Evolutionary conservation across 2,888 invertebrate genomes (phyloP).

Genomic region (Malacosoma neustria): DNA sequence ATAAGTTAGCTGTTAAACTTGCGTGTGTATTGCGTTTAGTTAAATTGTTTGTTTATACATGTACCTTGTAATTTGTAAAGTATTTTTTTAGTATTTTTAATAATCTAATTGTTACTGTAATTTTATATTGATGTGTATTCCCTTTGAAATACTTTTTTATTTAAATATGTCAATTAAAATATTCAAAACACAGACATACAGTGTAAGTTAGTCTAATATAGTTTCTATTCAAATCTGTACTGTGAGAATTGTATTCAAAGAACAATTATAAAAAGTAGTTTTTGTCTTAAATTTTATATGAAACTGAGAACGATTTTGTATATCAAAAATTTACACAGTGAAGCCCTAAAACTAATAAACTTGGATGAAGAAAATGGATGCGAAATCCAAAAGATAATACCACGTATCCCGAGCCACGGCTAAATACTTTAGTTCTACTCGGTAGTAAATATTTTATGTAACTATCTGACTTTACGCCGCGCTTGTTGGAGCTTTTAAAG

Average conservation of each 20-base stretch:
- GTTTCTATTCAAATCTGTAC: too few species aligned
- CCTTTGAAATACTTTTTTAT: too few species aligned
- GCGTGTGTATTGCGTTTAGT: slow-evolving; percentile 6
- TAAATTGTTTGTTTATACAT: slow-evolving; percentile 20
- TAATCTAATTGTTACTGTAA: too few species aligned
- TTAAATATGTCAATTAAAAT: too few species aligned
- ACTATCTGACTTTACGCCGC: slow-evolving; percentile 27
- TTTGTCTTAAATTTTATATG: too few species aligned
- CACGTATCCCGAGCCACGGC: slow-evolving; percentile 20
- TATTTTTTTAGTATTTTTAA: slow-evolving; percentile 18
- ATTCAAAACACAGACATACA: too few species aligned
- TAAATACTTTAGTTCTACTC: slow-evolving; percentile 43
- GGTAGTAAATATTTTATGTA: slow-evolving; percentile 46
- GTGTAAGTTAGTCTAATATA: too few species aligned
- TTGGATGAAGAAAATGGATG: slow-evolving; percentile 27
- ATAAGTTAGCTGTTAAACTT: slow-evolving; percentile 2
- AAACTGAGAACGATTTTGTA: too few species aligned
- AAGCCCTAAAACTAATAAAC: slow-evolving; percentile 23
- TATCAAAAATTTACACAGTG: slow-evolving; percentile 27
- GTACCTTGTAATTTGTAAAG: slow-evolving; percentile 20
- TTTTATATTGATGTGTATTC: too few species aligned
- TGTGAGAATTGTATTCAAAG: too few species aligned
- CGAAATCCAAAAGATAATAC: slow-evolving; percentile 26
- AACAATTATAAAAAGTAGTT: too few species aligned
- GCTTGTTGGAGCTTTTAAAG: slow-evolving; percentile 24